Percentiles rank a stretch among this genome's conserved stretches.
Evolutionary conservation across 2,113 vertebrate species (phyloP).

Genomic region (Clinocottus analis): DNA sequence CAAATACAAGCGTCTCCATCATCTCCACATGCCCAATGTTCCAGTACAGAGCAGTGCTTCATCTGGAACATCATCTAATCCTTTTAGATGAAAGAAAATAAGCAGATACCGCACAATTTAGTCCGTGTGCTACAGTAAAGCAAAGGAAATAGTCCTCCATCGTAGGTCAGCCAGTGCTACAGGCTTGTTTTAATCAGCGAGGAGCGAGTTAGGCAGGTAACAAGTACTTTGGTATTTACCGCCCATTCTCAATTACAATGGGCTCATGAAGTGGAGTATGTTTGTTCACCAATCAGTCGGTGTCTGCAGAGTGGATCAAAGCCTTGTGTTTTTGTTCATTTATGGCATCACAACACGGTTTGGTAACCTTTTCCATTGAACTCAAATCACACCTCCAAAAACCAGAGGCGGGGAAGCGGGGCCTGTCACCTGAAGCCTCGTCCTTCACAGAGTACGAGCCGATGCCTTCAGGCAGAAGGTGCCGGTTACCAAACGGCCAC

Average conservation of each 20-base stretch:
- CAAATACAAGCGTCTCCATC: background rate
- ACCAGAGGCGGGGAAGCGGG: background rate
- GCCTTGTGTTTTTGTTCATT: background rate
- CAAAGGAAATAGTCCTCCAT: background rate
- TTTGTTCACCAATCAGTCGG: background rate
- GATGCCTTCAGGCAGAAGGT: background rate
- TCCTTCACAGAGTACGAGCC: background rate
- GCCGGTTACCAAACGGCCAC: background rate
- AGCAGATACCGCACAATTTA: background rate
- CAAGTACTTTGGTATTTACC: background rate
- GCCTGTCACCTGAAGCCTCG: background rate
- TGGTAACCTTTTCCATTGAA: background rate
- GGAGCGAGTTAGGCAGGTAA: background rate
- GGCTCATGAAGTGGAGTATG: background rate
- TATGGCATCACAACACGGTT: background rate
- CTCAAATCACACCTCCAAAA: background rate
- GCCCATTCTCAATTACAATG: background rate
- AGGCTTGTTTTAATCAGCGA: background rate
- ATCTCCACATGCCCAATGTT: constrained; percentile 6
- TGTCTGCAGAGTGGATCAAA: background rate
- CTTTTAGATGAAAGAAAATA: background rate
- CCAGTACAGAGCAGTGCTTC: background rate
- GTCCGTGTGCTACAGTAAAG: background rate
- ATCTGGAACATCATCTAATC: background rate
- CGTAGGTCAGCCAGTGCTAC: background rate